These are phyloP conservation scores for Philopotamus ludificatus DNA, from an alignment of 1,140 invertebrate genomes.

Conservation along the genomic window DNA sequence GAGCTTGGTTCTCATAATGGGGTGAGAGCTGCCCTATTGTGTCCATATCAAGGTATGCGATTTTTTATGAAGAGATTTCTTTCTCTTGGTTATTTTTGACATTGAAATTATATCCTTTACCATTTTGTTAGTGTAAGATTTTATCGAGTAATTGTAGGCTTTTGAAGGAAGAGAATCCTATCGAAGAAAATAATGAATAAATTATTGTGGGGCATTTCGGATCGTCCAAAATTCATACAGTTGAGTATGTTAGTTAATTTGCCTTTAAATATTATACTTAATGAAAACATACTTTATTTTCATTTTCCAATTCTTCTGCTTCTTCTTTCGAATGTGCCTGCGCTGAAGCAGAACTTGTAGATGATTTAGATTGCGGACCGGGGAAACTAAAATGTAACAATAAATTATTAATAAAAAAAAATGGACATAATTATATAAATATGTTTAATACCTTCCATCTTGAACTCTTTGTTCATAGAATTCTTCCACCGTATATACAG, in stretches of 20 bases:
- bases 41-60: no score
- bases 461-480: conserved; percentile 88
- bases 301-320: conserved; percentile 49
- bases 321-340: background rate
- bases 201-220: no score
- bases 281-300: background rate
- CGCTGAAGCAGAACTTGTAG: background rate
- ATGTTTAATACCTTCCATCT: conserved; percentile 70
- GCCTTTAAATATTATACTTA: background rate
- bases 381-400: conserved; percentile 44
- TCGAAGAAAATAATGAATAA: no score
- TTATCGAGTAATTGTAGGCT: no score
- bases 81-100: no score
- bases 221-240: no score
- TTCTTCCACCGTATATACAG: conserved; percentile 90
- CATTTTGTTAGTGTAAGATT: no score
- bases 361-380: conserved; percentile 41
- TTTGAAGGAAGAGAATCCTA: no score
- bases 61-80: no score
- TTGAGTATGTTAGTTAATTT: background rate
- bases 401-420: conserved; percentile 44
- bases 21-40: no score
- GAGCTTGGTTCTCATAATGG: no score
- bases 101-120: no score
- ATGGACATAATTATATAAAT: background rate